Evolutionary conservation across 2,797 vertebrate genomes (phyloP), one percentile per base, ranked within the genome.

Genomic region (Diplodus sargus): DNA sequence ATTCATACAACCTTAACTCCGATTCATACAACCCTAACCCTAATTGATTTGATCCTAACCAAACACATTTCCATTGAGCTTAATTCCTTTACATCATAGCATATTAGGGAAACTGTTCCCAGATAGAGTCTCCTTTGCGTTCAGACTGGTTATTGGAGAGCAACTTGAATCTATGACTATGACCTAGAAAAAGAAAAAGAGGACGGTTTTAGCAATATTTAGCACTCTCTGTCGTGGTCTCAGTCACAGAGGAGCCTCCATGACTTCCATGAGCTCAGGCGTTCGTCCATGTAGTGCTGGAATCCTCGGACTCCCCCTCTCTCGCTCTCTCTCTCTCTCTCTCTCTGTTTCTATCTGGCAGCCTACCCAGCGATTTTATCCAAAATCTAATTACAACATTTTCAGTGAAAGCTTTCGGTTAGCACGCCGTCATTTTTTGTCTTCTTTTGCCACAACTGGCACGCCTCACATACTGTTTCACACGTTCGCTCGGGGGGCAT

Each of bases 351-450:
- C 60, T 57, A 17, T 69, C 43, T 70, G 69, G 52, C 30, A 48
- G 2, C 0, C 0, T 5, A 51, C 18, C 6, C 23, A 25, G 34
- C 7, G 14, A 13, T 67, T 65, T 72, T 56, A 59, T 77, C 75
- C 57, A 73, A 70, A 69, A 66, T 52, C 71, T 82, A 12, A 62
- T 66, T 76, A 57, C 13, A 14, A 30, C 69, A 25, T 9, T 54
- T 83, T 80, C 59, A 42, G 70, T 39, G 30, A 77, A 49, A 60
- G 9, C 12, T 49, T 66, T 74, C 60, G 23, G 12, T 80, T 13
- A 69, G 34, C 23, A 20, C 25, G 54, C 25, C 25, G 53, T 61
- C 48, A 68, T 59, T 70, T 72, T 6, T 48, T 49, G 5, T 39
- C 51, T 28, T 28, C 53, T 39, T 47, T 7, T 15, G 2, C n/a